Percentiles rank a stretch among this genome's conserved stretches.
phyloP scores from a whole-genome alignment of 2,888 invertebrate species.

The Entomobrya multifasciata region DNA sequence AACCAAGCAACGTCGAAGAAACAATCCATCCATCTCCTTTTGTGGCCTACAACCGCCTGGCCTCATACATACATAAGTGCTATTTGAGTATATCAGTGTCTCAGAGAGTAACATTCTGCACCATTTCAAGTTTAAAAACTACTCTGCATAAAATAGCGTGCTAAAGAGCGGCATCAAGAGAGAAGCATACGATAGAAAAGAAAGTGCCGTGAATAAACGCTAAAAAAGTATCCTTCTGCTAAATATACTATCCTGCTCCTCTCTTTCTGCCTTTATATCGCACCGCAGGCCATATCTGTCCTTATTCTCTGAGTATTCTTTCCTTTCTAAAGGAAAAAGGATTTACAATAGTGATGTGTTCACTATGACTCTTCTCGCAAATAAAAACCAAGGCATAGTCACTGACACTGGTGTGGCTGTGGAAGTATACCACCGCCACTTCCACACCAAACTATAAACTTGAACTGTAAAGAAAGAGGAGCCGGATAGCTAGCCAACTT shows the following conservation, averaged over 20 bases:
- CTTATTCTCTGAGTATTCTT: constrained; percentile 43
- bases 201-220: constrained; percentile 23
- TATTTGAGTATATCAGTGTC: not conserved
- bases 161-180: not conserved
- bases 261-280: constrained; percentile 46
- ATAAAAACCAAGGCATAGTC: not conserved
- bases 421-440: not conserved
- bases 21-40: constrained; percentile 64
- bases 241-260: constrained; percentile 32
- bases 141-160: constrained; percentile 52
- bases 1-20: constrained; percentile 14
- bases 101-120: constrained; percentile 48
- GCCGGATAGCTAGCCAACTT: constrained; percentile 51
- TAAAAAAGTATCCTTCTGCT: constrained; percentile 9
- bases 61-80: not conserved
- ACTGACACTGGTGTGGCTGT: not conserved
- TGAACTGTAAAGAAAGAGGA: constrained; percentile 62
- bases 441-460: constrained; percentile 18
- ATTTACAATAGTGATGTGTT: constrained; percentile 60
- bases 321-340: constrained; percentile 56
- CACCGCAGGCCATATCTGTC: constrained; percentile 69
- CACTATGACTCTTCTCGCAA: not conserved
- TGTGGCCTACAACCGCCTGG: constrained; percentile 29
- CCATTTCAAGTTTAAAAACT: constrained; percentile 44
- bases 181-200: no score